Conservation (phyloP, 2,797 vertebrate genomes). For the Echeneis naucrates region DNA sequence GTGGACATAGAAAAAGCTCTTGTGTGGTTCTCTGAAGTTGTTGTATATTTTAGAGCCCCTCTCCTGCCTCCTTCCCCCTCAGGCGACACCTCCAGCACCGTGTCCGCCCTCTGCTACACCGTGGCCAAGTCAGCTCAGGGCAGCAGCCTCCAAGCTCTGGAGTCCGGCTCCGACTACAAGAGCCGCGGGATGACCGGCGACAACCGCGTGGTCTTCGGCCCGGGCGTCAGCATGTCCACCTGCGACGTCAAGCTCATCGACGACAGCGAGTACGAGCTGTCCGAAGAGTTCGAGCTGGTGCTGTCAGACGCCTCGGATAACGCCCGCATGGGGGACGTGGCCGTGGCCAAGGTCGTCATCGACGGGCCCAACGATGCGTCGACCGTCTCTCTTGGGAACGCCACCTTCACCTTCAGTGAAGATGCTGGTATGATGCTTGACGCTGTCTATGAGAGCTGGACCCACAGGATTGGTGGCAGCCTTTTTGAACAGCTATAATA, state of each 20-base stretch:
- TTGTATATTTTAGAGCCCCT: not conserved
- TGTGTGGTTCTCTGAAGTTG: too few relatives aligned
- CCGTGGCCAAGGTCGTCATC: conserved; percentile 89
- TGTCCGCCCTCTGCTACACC: conserved; percentile 94
- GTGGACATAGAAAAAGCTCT: too few relatives aligned
- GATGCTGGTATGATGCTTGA: conserved; percentile 94
- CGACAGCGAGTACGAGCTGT: conserved; percentile 97
- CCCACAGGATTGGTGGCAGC: not conserved
- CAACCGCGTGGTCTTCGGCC: conserved; percentile 89
- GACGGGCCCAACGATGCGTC: conserved; percentile 95
- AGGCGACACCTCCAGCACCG: conserved; percentile 91
- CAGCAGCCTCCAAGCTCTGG: conserved; percentile 89
- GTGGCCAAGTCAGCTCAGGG: conserved; percentile 90
- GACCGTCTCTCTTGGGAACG: conserved; percentile 89
- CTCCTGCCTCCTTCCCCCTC: not conserved
- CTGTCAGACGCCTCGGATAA: conserved; percentile 90
- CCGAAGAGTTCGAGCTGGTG: conserved; percentile 94
- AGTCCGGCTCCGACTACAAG: conserved; percentile 96
- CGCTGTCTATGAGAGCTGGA: not conserved
- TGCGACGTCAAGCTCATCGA: conserved; percentile 93
- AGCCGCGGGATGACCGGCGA: conserved; percentile 87
- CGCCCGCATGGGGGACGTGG: conserved; percentile 86
- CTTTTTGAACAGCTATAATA: not conserved
- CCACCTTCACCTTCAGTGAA: conserved; percentile 92
- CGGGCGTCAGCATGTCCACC: conserved; percentile 88